Evolutionary conservation across 2,888 invertebrate species (phyloP), one percentile per base, ranked within the genome.

Genomic region (Halictus quadricinctus): DNA sequence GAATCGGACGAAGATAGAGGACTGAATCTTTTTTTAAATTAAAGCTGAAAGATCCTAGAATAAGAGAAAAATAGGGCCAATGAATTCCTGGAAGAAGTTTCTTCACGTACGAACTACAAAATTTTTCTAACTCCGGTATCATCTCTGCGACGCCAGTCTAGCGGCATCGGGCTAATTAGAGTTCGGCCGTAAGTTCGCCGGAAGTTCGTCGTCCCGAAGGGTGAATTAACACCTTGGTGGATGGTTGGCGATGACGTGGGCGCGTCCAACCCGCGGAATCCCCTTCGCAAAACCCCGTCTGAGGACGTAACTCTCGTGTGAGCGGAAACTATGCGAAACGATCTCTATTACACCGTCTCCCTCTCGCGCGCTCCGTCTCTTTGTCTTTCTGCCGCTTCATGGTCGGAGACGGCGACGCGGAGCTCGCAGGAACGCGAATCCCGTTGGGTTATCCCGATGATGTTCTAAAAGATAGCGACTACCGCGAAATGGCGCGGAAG

Each of bases 401-500:
- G 60, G 10, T 1, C n/a, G 58, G 12, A 13, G 25, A 25, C 60
- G 60, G 13, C 25, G 60, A 60, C 13, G 60, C 12, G 21, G 41
- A 36, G 48, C 41, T 50, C 60, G 73, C 15, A 29, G 60, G 46
- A 72, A 58, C 46, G 58, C 79, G 36, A 69, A n/a, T 36, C 36
- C 64, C 46, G 72, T 10, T 50, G n/a, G 73, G 50, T 88, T 81
- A 86, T 87, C 85, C 82, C 78, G 78, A 41, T 76, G 84, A 88
- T 84, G 80, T 83, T 82, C 73, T 36, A 76, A 83, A 89, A 85
- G 89, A 89, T 89, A 89, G 82, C 72, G 58, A 60, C 36, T 72
- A 74, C n/a, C 69, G 69, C 81, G 90, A 89, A 89, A 88, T 87
- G 90, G 87, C 76, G 72, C 84, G 85, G 87, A 89, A 89, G 83